phyloP scores from a whole-genome alignment of 2,113 vertebrate species.

The Polypterus senegalus region DNA sequence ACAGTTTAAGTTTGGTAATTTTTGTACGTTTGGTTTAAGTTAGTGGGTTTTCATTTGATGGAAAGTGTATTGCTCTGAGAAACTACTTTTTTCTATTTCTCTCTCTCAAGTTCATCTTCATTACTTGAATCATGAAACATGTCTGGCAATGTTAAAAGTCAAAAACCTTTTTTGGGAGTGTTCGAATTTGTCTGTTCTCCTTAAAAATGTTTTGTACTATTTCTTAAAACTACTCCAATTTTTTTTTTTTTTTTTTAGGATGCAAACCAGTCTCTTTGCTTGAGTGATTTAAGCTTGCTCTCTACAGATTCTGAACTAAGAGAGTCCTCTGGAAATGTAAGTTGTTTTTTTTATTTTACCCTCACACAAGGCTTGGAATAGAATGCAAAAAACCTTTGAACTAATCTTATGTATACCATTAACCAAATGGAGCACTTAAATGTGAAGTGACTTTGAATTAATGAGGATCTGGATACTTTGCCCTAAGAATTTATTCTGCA shows the following conservation, averaged over 20 bases:
- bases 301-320: slow-evolving; percentile 85
- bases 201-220: not conserved
- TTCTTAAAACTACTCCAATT: slow-evolving; percentile 3
- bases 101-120: not conserved
- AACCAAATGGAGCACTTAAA: no score
- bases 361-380: no score
- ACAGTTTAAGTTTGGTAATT: no score
- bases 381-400: no score
- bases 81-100: slow-evolving; percentile 3
- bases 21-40: no score
- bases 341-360: slow-evolving; percentile 23
- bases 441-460: no score
- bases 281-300: slow-evolving; percentile 90
- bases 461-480: no score
- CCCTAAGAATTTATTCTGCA: no score
- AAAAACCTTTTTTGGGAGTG: not conserved
- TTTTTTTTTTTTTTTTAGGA: slow-evolving; percentile 51
- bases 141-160: not conserved
- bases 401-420: no score
- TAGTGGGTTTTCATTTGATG: no score
- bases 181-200: not conserved
- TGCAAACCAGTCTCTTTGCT: slow-evolving; percentile 88
- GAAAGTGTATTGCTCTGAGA: no score
- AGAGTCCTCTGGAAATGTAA: slow-evolving; percentile 77
- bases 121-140: not conserved